A percentile compares a stretch with the other conserved stretches of the same genome.
Evolutionary conservation across 2,888 invertebrate species (phyloP).

Genomic region (Thysanoteuthis rhombus): DNA sequence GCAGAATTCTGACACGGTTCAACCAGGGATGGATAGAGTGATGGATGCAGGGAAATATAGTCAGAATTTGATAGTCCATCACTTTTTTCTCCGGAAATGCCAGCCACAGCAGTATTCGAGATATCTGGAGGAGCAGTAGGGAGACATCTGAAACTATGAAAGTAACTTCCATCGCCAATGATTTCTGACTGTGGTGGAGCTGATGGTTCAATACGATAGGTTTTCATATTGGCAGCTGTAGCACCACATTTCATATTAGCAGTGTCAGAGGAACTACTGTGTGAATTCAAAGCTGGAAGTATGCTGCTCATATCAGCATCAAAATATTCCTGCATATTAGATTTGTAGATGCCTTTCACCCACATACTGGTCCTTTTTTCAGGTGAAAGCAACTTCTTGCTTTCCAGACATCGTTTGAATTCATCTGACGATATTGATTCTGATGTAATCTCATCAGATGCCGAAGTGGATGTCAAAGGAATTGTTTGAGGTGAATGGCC

Average conservation of each 20-base stretch:
- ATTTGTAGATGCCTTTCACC: slow-evolving; percentile 19
- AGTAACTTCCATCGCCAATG: not conserved
- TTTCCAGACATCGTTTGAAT: slow-evolving; percentile 15
- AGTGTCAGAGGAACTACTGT: slow-evolving; percentile 22
- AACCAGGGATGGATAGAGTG: slow-evolving; percentile 18
- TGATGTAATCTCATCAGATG: slow-evolving; percentile 21
- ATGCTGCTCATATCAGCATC: slow-evolving; percentile 21
- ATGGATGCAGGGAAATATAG: not conserved
- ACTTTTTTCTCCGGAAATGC: not conserved
- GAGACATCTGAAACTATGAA: not conserved
- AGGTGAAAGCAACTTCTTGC: slow-evolving; percentile 13
- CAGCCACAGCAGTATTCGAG: slow-evolving; percentile 21
- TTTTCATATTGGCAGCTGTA: slow-evolving; percentile 14
- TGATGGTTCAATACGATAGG: not conserved
- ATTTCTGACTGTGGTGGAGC: slow-evolving; percentile 25
- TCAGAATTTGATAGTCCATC: not conserved
- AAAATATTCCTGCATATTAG: slow-evolving; percentile 13
- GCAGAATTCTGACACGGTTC: slow-evolving; percentile 17
- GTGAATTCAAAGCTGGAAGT: not conserved
- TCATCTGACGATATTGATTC: slow-evolving; percentile 20
- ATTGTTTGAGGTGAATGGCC: not conserved
- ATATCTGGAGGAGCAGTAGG: slow-evolving; percentile 14
- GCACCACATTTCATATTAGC: not conserved
- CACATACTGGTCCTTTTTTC: slow-evolving; percentile 12
- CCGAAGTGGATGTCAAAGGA: slow-evolving; percentile 21